A percentile compares a stretch with the other conserved stretches of the same genome.
Evolutionary conservation across 2,797 vertebrate species (phyloP).

Genomic region (Dendrocincla fuliginosa): DNA sequence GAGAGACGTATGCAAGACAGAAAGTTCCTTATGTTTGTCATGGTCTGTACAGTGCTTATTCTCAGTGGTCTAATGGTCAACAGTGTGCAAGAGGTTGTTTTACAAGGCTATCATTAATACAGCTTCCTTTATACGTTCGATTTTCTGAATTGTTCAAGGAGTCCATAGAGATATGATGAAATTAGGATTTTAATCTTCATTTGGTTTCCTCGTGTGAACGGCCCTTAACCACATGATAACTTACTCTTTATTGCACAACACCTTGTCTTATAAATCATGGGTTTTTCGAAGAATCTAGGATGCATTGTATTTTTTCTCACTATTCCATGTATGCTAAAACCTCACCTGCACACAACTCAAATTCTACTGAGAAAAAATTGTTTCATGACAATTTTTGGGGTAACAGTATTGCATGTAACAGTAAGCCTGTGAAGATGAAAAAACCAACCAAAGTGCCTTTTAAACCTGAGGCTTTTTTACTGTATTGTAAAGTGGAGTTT

Average conservation of each 20-base stretch:
- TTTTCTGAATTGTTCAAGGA: not conserved
- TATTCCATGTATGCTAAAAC: not conserved
- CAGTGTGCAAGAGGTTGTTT: not conserved
- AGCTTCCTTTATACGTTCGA: not conserved
- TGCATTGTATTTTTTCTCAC: not conserved
- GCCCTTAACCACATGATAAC: not conserved
- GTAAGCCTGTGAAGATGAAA: too few species aligned
- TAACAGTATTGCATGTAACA: too few species aligned
- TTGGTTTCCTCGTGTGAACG: not conserved
- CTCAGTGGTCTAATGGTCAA: not conserved
- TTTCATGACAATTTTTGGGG: not conserved
- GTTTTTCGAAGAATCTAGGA: not conserved
- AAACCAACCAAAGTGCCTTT: too few species aligned
- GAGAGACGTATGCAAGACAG: not conserved
- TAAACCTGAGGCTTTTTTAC: too few species aligned
- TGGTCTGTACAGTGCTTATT: not conserved
- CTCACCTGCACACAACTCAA: not conserved
- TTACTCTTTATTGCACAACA: not conserved
- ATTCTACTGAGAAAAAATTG: not conserved
- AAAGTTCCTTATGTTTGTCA: not conserved
- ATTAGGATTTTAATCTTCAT: not conserved
- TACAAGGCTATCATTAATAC: not conserved
- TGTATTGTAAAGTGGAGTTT: too few species aligned
- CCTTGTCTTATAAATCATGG: not conserved
- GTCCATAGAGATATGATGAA: not conserved